These are phyloP conservation scores for Spea hammondii DNA, from an alignment of 2,797 vertebrate species.

Conservation along the genomic window DNA sequence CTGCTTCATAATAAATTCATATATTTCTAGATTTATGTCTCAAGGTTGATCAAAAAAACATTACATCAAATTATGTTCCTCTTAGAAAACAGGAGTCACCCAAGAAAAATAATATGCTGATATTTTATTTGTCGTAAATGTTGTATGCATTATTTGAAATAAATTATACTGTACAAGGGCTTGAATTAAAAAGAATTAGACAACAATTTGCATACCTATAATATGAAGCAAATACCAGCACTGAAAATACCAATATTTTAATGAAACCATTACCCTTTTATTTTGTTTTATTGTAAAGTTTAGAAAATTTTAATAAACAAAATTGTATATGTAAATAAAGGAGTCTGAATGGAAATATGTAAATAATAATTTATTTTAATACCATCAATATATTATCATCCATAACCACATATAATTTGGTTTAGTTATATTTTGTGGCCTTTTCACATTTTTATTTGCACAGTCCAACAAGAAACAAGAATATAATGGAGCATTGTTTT, in stretches of 20 bases:
- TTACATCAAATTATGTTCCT: conserved; percentile 1
- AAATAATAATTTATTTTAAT: conserved; percentile 50
- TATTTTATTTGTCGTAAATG: conserved; percentile 43
- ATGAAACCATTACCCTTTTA: conserved; percentile 52
- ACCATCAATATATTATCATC: conserved; percentile 44
- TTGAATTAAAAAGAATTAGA: conserved; percentile 53
- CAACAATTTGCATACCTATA: conserved; percentile 49
- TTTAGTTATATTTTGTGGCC: conserved; percentile 38
- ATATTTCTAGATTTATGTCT: conserved; percentile 5
- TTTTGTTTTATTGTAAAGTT: conserved; percentile 50
- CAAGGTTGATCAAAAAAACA: background rate
- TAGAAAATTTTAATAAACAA: conserved; percentile 50
- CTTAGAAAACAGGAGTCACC: conserved; percentile 14
- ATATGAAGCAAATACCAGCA: conserved; percentile 48
- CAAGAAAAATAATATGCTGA: conserved; percentile 39
- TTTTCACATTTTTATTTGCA: conserved; percentile 6
- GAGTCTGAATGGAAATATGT: conserved; percentile 37
- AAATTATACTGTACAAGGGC: conserved; percentile 44
- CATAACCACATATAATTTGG: conserved; percentile 24
- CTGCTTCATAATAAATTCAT: background rate
- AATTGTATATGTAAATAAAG: conserved; percentile 47
- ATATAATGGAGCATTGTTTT: background rate
- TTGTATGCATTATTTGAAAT: conserved; percentile 50
- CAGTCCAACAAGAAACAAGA: background rate
- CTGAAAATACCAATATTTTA: conserved; percentile 48